Conservation (phyloP, 30 jellyfish, hydroid and myxozoan species). For the Aurelia sp. region DNA sequence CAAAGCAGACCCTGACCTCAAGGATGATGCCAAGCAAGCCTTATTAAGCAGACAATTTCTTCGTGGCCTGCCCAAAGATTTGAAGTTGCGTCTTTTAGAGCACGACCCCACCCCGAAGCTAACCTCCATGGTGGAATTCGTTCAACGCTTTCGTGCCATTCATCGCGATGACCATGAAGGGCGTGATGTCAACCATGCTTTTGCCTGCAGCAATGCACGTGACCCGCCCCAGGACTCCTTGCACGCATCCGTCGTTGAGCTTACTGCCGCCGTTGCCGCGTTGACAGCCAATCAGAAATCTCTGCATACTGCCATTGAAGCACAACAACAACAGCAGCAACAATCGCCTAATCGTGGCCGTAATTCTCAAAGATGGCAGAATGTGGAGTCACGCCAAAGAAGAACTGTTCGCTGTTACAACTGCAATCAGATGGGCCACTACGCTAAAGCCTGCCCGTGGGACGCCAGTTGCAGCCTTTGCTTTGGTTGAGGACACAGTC, state of each 20-base stretch:
- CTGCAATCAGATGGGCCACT: constrained; percentile 44
- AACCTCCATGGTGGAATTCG: constrained; percentile 3
- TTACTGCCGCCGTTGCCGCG: constrained; percentile 10
- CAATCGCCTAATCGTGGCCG: neutral
- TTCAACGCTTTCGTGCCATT: neutral
- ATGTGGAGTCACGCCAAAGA: neutral
- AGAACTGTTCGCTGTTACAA: constrained; percentile 22
- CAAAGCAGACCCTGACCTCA: constrained; percentile 29
- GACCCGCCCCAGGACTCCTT: neutral
- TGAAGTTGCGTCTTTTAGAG: constrained; percentile 1
- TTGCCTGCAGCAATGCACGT: neutral
- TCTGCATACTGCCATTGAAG: neutral
- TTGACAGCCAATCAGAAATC: too few species aligned
- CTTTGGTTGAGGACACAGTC: constrained; percentile 49
- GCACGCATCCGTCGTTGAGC: constrained; percentile 9
- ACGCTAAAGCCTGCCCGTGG: constrained; percentile 15
- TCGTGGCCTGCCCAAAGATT: neutral
- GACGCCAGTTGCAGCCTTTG: constrained; percentile 33
- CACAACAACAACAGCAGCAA: neutral
- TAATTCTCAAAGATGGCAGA: neutral
- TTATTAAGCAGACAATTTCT: constrained; percentile 9
- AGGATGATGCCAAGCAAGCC: constrained; percentile 6
- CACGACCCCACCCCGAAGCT: constrained; percentile 25
- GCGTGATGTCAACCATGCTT: neutral
- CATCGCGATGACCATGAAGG: neutral